Evolutionary conservation across 2,888 invertebrate genomes (phyloP).

Genomic region (Melieria picta): DNA sequence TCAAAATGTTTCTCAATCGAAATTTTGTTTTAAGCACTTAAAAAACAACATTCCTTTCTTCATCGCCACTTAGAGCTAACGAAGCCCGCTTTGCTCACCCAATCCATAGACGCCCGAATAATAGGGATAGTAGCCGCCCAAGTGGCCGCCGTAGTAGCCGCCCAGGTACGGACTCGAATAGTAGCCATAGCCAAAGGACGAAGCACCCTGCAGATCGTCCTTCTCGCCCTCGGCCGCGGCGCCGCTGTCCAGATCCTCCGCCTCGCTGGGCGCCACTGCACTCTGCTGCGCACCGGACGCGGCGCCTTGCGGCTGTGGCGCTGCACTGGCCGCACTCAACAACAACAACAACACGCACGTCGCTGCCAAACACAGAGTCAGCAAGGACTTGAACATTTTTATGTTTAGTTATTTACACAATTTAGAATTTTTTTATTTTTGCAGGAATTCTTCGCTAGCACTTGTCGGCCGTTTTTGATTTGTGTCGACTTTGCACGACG

Average conservation of each 20-base stretch:
- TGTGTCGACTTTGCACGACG: too few species aligned
- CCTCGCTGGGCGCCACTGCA: constrained; percentile 14
- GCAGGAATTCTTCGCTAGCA: too few species aligned
- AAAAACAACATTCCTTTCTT: background rate
- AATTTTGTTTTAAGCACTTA: background rate
- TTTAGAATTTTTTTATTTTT: background rate
- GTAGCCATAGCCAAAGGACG: constrained; percentile 61
- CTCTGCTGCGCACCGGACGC: background rate
- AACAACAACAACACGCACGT: constrained; percentile 36
- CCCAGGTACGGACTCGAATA: constrained; percentile 58
- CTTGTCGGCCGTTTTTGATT: too few species aligned
- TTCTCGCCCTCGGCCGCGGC: constrained; percentile 50
- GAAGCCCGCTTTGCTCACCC: constrained; percentile 44
- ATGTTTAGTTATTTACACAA: background rate
- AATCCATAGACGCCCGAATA: constrained; percentile 54
- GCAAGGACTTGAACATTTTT: constrained; percentile 49
- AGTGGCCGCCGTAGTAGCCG: constrained; percentile 48
- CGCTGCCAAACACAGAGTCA: constrained; percentile 29
- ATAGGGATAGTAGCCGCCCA: constrained; percentile 47
- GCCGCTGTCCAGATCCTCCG: constrained; percentile 51
- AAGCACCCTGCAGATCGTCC: constrained; percentile 59
- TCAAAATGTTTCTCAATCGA: background rate
- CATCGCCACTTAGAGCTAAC: constrained; percentile 17
- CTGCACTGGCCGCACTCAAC: constrained; percentile 39
- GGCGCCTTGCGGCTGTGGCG: constrained; percentile 49